Percentiles rank a stretch among this genome's conserved stretches.
Conservation (phyloP, 2,888 invertebrate species). For the Cryptus viduatorius region DNA sequence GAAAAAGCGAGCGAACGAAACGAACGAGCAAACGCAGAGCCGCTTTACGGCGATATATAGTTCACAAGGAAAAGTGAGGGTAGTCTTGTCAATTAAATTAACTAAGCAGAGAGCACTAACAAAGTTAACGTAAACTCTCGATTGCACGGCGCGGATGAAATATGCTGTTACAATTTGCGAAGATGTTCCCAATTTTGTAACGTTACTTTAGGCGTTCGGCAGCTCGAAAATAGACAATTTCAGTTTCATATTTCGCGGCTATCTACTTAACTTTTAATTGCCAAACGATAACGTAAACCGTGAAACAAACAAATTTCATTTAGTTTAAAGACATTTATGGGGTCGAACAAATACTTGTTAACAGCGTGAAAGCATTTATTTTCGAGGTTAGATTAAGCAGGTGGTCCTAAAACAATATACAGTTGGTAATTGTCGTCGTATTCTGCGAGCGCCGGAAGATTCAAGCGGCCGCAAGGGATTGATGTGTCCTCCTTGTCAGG, state of each 20-base stretch:
- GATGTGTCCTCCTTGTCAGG: not conserved
- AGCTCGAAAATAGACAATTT: not conserved
- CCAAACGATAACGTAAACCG: no score
- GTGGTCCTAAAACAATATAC: no score
- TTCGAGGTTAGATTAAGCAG: no score
- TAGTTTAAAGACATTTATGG: no score
- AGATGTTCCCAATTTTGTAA: not conserved
- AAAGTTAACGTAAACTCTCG: constrained; percentile 24
- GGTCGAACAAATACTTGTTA: no score
- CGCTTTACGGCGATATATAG: not conserved
- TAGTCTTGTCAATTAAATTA: constrained; percentile 50
- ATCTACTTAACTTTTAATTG: no score
- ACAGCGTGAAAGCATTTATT: no score
- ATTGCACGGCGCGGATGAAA: not conserved
- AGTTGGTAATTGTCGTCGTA: no score
- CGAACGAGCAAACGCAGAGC: not conserved
- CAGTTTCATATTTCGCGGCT: no score
- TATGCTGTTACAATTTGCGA: not conserved
- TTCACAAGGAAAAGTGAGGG: constrained; percentile 36
- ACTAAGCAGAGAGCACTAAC: constrained; percentile 33
- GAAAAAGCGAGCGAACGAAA: constrained; percentile 12
- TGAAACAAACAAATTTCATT: no score
- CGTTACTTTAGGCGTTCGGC: not conserved
- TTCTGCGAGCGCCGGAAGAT: no score
- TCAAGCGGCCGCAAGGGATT: no score